Conservation (phyloP, 2,797 vertebrate genomes). For the Anniella stebbinsi region DNA sequence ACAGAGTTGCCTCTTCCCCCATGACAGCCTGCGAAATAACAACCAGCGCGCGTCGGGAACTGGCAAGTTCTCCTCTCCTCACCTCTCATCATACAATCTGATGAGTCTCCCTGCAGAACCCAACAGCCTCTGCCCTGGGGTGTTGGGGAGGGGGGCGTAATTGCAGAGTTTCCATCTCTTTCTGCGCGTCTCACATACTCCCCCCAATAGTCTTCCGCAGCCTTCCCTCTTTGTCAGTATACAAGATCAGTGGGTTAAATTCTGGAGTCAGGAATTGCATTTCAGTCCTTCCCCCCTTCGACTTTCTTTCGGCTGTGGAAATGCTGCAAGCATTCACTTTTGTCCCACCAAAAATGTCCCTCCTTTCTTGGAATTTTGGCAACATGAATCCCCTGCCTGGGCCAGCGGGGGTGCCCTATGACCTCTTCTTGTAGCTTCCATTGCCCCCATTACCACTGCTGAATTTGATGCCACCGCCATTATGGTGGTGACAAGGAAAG, state of each 20-base stretch:
- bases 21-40: constrained; percentile 32
- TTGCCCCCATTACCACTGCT: too few species aligned
- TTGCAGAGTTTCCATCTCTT: constrained; percentile 2
- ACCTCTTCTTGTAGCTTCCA: too few species aligned
- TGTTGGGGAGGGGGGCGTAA: not conserved
- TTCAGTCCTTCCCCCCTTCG: not conserved
- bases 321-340: too few species aligned
- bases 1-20: constrained; percentile 6
- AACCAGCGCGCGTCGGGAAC: not conserved
- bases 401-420: too few species aligned
- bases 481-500: too few species aligned
- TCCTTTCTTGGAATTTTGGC: not conserved
- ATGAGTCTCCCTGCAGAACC: not conserved
- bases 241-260: not conserved
- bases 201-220: not conserved
- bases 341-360: not conserved
- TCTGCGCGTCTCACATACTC: not conserved
- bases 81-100: not conserved
- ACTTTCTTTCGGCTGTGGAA: not conserved
- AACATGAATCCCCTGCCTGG: too few species aligned
- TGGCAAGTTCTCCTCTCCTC: not conserved
- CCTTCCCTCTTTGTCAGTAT: not conserved
- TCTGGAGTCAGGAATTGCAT: not conserved
- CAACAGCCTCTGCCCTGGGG: constrained; percentile 6
- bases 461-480: too few species aligned